Percentiles rank a stretch among this genome's conserved stretches.
These are phyloP conservation scores for Noctua pronuba DNA, from an alignment of 2,888 invertebrate genomes.

Conservation along the genomic window DNA sequence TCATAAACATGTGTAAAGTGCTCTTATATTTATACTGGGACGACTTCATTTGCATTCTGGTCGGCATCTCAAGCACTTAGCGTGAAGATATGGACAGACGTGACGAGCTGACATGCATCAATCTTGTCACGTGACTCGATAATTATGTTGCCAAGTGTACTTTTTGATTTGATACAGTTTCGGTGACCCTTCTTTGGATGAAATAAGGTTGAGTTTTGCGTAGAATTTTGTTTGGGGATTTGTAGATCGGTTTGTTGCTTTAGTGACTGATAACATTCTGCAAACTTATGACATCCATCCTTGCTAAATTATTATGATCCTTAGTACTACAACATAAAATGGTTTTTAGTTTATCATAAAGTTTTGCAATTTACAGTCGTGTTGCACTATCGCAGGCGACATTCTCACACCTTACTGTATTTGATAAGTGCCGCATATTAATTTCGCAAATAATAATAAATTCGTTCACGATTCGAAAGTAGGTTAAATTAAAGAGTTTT, in stretches of 20 bases:
- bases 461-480: conserved; percentile 51
- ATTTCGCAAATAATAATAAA: conserved; percentile 58
- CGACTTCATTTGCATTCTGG: conserved; percentile 81
- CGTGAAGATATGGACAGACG: conserved; percentile 75
- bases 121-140: conserved; percentile 78
- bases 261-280: conserved; percentile 58
- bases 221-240: conserved; percentile 29
- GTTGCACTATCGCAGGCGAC: conserved; percentile 55
- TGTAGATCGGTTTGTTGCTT: conserved; percentile 47
- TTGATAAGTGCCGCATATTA: conserved; percentile 67
- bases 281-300: conserved; percentile 45
- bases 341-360: not conserved
- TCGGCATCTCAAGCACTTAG: conserved; percentile 82
- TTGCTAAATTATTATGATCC: conserved; percentile 18
- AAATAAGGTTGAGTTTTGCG: conserved; percentile 37
- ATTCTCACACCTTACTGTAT: conserved; percentile 70
- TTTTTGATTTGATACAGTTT: conserved; percentile 20
- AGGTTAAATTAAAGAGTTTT: conserved; percentile 38
- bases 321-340: conserved; percentile 8
- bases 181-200: conserved; percentile 12
- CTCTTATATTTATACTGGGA: conserved; percentile 66
- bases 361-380: conserved; percentile 12
- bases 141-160: conserved; percentile 58
- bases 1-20: conserved; percentile 75
- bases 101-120: conserved; percentile 81